A percentile compares a stretch with the other conserved stretches of the same genome.
phyloP scores from a whole-genome alignment of 2,797 vertebrate genomes.

The Oryzias dopingdopingensis region DNA sequence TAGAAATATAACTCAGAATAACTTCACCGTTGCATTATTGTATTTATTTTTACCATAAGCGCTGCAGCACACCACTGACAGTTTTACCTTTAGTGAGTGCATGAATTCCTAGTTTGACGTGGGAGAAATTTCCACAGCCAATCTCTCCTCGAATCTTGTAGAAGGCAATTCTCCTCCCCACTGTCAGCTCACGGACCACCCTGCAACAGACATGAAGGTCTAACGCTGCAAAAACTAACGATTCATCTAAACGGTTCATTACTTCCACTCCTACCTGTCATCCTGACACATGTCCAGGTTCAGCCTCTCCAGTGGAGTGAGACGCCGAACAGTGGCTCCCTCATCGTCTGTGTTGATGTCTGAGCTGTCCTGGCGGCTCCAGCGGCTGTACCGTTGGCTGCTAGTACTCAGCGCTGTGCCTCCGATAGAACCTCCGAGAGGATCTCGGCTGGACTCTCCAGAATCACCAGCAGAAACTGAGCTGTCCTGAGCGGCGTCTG shows the following conservation, averaged over 20 bases:
- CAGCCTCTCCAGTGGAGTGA: conserved; percentile 90
- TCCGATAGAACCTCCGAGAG: conserved; percentile 42
- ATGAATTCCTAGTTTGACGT: conserved; percentile 95
- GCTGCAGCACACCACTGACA: background rate
- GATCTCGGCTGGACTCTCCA: conserved; percentile 47
- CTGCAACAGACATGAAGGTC: conserved; percentile 49
- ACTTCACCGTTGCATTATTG: background rate
- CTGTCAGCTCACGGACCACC: conserved; percentile 89
- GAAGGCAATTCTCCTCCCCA: conserved; percentile 93
- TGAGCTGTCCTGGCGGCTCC: conserved; percentile 84
- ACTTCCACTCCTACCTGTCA: conserved; percentile 67
- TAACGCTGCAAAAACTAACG: too few species aligned
- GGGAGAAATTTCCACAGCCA: conserved; percentile 96
- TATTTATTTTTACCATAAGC: background rate
- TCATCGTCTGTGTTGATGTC: conserved; percentile 84
- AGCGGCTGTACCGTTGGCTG: conserved; percentile 72
- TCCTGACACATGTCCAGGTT: conserved; percentile 93
- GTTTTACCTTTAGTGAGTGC: conserved; percentile 92
- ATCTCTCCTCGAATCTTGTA: conserved; percentile 95
- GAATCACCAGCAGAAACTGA: conserved; percentile 50
- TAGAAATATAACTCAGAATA: background rate
- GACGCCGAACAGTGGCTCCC: conserved; percentile 73
- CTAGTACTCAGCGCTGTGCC: conserved; percentile 45
- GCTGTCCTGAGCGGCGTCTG: conserved; percentile 37
- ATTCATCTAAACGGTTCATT: too few species aligned